Evolutionary conservation across 2,113 vertebrate genomes (phyloP).

Genomic region (Lagopus leucura): DNA sequence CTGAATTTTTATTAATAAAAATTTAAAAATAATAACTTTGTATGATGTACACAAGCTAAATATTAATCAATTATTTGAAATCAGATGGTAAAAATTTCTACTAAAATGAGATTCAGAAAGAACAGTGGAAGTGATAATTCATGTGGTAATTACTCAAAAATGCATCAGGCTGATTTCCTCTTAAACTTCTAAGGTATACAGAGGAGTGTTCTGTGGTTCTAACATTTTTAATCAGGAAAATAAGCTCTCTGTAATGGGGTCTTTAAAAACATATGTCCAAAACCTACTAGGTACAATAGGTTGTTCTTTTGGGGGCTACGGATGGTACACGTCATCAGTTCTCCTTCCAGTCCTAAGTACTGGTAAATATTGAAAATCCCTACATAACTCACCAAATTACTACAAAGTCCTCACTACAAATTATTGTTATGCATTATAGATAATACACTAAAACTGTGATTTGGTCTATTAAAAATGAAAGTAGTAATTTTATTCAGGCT

Average conservation of each 20-base stretch:
- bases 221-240: background rate
- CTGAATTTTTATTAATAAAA: background rate
- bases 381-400: background rate
- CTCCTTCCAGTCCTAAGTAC: background rate
- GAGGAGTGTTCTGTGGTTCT: background rate
- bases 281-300: background rate
- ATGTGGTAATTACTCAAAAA: background rate
- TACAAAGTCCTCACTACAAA: background rate
- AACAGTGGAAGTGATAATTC: background rate
- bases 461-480: background rate
- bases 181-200: background rate
- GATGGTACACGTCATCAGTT: background rate
- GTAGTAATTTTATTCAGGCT: background rate
- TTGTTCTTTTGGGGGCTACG: background rate
- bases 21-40: background rate
- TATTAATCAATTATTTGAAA: background rate
- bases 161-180: background rate
- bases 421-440: background rate
- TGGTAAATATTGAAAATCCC: background rate
- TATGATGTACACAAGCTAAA: background rate
- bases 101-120: background rate
- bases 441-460: background rate
- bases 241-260: background rate
- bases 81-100: background rate
- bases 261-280: background rate